A percentile compares a stretch with the other conserved stretches of the same genome.
These are phyloP conservation scores for Gymnothorax javanicus DNA, from an alignment of 2,797 vertebrate species.

Conservation along the genomic window DNA sequence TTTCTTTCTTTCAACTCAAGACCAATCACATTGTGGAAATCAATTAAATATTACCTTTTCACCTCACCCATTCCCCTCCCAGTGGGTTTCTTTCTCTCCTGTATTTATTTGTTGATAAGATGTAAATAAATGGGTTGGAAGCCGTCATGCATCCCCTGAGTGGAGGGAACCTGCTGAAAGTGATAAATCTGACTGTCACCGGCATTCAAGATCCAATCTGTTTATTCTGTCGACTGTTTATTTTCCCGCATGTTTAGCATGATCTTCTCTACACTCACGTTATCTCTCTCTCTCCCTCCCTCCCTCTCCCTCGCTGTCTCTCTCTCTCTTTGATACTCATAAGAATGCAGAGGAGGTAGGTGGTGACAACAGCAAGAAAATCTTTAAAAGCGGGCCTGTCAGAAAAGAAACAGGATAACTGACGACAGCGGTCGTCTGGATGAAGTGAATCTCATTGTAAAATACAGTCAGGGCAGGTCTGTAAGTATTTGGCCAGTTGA, in stretches of 20 bases:
- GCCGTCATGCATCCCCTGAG: neutral
- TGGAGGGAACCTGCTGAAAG: neutral
- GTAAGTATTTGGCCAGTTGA: too few species aligned
- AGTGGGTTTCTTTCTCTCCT: neutral
- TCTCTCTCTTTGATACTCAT: neutral
- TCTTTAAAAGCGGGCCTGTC: neutral
- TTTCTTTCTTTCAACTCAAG: slow-evolving; percentile 5
- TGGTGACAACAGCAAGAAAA: neutral
- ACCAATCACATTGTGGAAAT: neutral
- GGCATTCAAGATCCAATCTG: slow-evolving; percentile 20
- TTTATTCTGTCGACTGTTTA: slow-evolving; percentile 10
- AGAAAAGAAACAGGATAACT: neutral
- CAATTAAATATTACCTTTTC: slow-evolving; percentile 19
- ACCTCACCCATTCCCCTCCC: neutral
- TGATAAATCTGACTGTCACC: slow-evolving; percentile 22
- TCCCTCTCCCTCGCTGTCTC: neutral
- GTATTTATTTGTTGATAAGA: neutral
- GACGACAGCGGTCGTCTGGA: neutral
- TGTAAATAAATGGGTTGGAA: slow-evolving; percentile 4
- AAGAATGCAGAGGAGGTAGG: neutral
- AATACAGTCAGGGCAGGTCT: too few species aligned
- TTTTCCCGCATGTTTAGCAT: slow-evolving; percentile 3
- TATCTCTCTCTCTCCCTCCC: neutral
- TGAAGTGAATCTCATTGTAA: neutral
- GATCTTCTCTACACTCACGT: neutral